Evolutionary conservation across 1,140 invertebrate genomes (phyloP).

Genomic region (Zophobas atratus): DNA sequence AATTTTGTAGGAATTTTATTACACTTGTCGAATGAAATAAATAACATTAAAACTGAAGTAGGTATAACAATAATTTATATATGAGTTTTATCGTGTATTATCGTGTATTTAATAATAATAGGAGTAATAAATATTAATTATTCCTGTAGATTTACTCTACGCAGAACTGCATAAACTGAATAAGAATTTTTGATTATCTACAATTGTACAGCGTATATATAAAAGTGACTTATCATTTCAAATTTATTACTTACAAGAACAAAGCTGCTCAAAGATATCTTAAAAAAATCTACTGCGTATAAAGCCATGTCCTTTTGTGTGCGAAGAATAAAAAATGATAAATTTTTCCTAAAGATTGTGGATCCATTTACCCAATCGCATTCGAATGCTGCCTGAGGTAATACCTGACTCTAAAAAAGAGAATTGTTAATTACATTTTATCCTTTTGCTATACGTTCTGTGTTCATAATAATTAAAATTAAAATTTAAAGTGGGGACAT

Average conservation of each 20-base stretch:
- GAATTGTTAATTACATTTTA: no score
- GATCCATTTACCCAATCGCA: conserved; percentile 42
- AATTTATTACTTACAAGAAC: conserved; percentile 28
- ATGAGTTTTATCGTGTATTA: no score
- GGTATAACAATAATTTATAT: no score
- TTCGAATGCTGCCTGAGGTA: conserved; percentile 40
- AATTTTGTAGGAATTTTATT: no score
- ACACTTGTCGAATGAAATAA: no score
- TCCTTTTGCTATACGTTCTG: no score
- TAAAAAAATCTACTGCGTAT: conserved; percentile 41
- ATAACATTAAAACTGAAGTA: no score
- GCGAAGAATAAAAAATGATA: conserved; percentile 20
- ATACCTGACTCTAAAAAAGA: conserved; percentile 11
- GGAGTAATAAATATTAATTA: no score
- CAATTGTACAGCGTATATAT: not conserved
- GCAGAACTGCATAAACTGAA: conserved; percentile 2
- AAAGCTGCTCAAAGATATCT: conserved; percentile 33
- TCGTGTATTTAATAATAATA: no score
- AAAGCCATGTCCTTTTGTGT: conserved; percentile 30
- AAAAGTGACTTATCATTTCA: not conserved
- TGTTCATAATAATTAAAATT: no score
- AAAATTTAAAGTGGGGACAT: no score
- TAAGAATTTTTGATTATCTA: conserved; percentile 28
- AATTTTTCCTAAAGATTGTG: conserved; percentile 35
- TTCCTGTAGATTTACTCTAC: not conserved